Evolutionary conservation across 2,113 vertebrate species (phyloP).

Genomic region (Procavia capensis): DNA sequence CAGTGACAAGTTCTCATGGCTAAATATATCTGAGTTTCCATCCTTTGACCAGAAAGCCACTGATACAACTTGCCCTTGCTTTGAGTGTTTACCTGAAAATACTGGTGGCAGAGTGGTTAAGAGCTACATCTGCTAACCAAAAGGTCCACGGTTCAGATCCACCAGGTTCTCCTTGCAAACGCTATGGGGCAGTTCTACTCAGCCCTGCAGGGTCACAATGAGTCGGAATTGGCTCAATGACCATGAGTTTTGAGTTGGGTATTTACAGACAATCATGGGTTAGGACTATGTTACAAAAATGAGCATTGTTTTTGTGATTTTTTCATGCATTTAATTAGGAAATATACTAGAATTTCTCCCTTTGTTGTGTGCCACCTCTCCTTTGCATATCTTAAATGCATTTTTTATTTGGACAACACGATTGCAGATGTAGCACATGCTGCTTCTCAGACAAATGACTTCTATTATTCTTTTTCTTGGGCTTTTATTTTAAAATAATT

Average conservation of each 20-base stretch:
- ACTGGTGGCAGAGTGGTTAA: too few relatives aligned
- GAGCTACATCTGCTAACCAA: too few relatives aligned
- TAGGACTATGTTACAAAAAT: constrained; percentile 62
- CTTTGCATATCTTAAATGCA: constrained; percentile 6
- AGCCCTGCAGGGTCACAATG: too few relatives aligned
- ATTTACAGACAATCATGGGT: constrained; percentile 71
- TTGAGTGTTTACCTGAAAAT: constrained; percentile 76
- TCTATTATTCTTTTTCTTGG: background rate
- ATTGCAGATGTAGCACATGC: background rate
- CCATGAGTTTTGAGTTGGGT: too few relatives aligned
- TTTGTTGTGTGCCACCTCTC: background rate
- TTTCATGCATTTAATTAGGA: constrained; percentile 77
- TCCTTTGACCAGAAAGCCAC: constrained; percentile 60
- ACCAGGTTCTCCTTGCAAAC: too few relatives aligned
- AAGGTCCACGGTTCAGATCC: too few relatives aligned
- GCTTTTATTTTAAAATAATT: background rate
- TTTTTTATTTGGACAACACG: constrained; percentile 46
- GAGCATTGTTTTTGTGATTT: constrained; percentile 57
- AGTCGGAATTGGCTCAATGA: too few relatives aligned
- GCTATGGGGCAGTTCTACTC: too few relatives aligned
- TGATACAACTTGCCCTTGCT: constrained; percentile 65
- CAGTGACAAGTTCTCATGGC: constrained; percentile 58
- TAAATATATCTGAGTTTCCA: constrained; percentile 71
- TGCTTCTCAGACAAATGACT: background rate
- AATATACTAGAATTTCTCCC: constrained; percentile 26